A percentile compares a stretch with the other conserved stretches of the same genome.
Evolutionary conservation across 2,113 vertebrate species (phyloP).

Genomic region (Aegithalos caudatus): DNA sequence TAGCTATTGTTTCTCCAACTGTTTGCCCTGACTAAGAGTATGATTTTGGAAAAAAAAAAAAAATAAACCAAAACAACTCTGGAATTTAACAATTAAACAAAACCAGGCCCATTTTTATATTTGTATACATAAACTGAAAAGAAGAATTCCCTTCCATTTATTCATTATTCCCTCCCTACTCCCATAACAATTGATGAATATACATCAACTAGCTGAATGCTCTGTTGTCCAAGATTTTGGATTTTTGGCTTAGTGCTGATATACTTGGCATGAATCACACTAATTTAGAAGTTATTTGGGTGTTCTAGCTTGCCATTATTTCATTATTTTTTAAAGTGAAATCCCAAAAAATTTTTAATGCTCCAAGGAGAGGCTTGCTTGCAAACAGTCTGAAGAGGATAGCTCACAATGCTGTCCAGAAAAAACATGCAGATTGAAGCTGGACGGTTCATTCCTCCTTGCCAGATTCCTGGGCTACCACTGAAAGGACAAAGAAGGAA

Average conservation of each 20-base stretch:
- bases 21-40: background rate
- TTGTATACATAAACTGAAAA: background rate
- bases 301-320: slow-evolving; percentile 23
- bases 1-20: slow-evolving; percentile 14
- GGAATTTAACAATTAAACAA: slow-evolving; percentile 13
- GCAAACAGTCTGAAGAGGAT: background rate
- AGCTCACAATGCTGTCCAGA: background rate
- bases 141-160: slow-evolving; percentile 15
- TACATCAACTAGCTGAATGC: slow-evolving; percentile 1
- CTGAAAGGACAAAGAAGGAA: background rate
- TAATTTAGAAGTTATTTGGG: slow-evolving; percentile 39
- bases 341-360: background rate
- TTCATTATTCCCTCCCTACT: background rate
- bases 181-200: slow-evolving; percentile 36
- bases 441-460: background rate
- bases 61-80: background rate
- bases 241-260: slow-evolving; percentile 16
- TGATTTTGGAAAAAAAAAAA: background rate
- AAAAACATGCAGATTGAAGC: background rate
- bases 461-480: background rate
- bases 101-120: background rate
- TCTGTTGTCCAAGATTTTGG: slow-evolving; percentile 14
- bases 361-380: background rate
- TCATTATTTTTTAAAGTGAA: slow-evolving; percentile 14
- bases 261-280: background rate